Evolutionary conservation across 2,797 vertebrate species (phyloP).

Genomic region (Pseudocheirus occidentalis): DNA sequence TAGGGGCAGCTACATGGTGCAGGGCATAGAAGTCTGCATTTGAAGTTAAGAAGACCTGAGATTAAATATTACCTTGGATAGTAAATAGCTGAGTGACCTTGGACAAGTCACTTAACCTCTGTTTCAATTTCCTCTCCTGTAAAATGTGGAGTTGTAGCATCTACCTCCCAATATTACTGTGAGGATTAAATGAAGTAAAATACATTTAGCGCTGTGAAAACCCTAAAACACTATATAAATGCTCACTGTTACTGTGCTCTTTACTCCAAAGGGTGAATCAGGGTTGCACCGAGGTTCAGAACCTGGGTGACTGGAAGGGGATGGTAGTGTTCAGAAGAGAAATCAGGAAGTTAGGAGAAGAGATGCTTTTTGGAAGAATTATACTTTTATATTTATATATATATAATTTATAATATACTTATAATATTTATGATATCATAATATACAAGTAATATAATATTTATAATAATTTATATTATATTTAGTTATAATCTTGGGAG

Average conservation of each 20-base stretch:
- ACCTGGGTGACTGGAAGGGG: not conserved
- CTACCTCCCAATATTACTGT: not conserved
- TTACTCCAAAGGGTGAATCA: not conserved
- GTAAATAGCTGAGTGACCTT: not conserved
- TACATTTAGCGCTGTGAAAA: not conserved
- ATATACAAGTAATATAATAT: too few species aligned
- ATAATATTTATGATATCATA: too few species aligned
- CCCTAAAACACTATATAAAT: not conserved
- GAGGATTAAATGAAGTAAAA: not conserved
- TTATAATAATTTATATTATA: too few species aligned
- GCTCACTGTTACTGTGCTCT: not conserved
- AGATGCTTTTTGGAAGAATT: not conserved
- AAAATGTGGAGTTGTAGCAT: not conserved
- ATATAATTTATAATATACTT: too few species aligned
- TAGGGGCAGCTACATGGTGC: not conserved
- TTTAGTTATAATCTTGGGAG: not conserved
- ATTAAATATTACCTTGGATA: not conserved
- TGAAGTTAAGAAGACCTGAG: not conserved
- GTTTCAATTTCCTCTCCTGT: not conserved
- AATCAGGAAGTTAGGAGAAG: not conserved
- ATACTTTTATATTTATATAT: not conserved
- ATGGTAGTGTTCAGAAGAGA: not conserved
- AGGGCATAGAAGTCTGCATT: not conserved
- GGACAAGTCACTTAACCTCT: not conserved
- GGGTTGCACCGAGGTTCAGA: too few species aligned